Conservation (phyloP, 2,888 invertebrate genomes). For the Agonum fuliginosum region DNA sequence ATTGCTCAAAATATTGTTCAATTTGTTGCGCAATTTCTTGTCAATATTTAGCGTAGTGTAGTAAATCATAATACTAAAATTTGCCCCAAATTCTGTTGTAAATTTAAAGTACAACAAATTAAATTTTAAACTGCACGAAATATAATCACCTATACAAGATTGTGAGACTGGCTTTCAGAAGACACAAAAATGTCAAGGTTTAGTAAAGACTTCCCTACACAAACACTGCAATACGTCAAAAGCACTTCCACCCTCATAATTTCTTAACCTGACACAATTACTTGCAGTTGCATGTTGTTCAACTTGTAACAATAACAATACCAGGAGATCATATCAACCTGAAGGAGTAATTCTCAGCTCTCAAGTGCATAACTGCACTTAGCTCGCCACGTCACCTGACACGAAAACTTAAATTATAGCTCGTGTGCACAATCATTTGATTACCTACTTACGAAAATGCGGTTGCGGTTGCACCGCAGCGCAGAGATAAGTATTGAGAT, state of each 20-base stretch:
- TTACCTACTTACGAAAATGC: slow-evolving; percentile 35
- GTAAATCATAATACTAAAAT: too few species aligned
- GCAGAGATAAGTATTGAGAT: background rate
- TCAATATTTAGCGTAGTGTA: too few species aligned
- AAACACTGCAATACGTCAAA: too few species aligned
- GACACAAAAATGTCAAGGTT: too few species aligned
- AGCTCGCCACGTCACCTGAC: background rate
- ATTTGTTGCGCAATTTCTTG: too few species aligned
- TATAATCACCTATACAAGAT: too few species aligned
- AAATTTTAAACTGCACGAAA: too few species aligned
- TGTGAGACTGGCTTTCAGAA: too few species aligned
- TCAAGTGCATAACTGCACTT: slow-evolving; percentile 30
- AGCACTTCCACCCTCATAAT: background rate
- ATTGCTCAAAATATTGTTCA: too few species aligned
- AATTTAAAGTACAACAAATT: too few species aligned
- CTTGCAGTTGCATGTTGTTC: background rate
- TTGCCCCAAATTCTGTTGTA: too few species aligned
- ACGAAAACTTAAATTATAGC: slow-evolving; percentile 34
- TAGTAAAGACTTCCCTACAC: too few species aligned
- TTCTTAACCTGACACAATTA: background rate
- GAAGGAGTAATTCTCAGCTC: background rate
- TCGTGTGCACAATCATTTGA: slow-evolving; percentile 17
- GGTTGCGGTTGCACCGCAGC: background rate
- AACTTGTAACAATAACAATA: slow-evolving; percentile 8
- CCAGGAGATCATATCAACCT: slow-evolving; percentile 12